Evolutionary conservation across 2,797 vertebrate genomes (phyloP).

Genomic region (Atherinosoma microstoma): DNA sequence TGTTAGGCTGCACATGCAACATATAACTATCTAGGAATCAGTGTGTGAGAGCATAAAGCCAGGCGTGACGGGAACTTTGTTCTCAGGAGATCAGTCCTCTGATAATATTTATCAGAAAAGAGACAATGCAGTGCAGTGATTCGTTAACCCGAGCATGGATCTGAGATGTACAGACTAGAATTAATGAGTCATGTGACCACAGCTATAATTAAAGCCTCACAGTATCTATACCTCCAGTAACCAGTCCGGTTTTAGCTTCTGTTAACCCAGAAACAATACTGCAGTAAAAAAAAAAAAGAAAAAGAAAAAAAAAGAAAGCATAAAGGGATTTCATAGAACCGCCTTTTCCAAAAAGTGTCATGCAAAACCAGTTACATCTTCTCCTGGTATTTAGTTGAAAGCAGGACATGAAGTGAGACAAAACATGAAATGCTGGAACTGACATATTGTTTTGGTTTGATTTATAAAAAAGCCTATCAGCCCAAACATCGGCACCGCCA

Average conservation of each 20-base stretch:
- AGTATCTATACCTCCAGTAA: background rate
- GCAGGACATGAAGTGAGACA: too few species aligned
- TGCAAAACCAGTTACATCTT: too few species aligned
- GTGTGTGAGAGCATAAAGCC: background rate
- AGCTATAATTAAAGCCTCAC: background rate
- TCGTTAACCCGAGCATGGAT: background rate
- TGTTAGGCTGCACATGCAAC: background rate
- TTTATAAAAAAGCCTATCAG: too few species aligned
- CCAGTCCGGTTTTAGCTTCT: background rate
- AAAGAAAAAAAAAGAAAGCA: too few species aligned
- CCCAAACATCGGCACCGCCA: too few species aligned
- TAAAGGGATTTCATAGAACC: too few species aligned
- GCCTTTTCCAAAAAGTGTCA: too few species aligned
- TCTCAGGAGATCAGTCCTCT: too few species aligned
- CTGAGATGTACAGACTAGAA: background rate
- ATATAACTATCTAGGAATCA: background rate
- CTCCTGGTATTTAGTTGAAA: too few species aligned
- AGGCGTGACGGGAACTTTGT: background rate
- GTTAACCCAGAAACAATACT: background rate
- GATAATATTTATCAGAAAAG: slow-evolving; percentile 1
- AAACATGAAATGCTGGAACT: too few species aligned
- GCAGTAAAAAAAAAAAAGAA: too few species aligned
- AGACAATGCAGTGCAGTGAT: slow-evolving; percentile 6
- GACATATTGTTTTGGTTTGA: too few species aligned
- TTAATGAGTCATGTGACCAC: background rate